Evolutionary conservation across 2,888 invertebrate species (phyloP), one percentile per base, ranked within the genome.

Genomic region (Steinernema scapterisci): DNA sequence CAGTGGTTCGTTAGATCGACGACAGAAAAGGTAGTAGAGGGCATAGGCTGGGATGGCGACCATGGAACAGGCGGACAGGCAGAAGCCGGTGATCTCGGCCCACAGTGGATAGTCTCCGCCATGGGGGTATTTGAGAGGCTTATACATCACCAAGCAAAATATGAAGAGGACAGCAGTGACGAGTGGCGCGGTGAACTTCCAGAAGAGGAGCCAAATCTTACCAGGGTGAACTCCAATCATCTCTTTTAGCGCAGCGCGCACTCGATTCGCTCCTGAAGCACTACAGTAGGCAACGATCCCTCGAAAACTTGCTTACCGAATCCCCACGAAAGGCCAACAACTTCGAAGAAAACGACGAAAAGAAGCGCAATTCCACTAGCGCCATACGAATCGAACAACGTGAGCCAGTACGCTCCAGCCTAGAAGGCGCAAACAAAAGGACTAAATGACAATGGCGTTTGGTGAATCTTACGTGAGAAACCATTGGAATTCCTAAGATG

Each of bases 261-360:
- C 93, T 76, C 92, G 90, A 21, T 91, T 89, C 0, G 91, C 91
- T 9, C 88, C 86, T 87, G 27, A 19, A 78, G 77, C 46, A 27
- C 19, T 9, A 9, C 38, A 0, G 13, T 72, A 13, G 31, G 43
- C 9, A 27, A 9, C 7, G 19, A 21, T 19, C 13, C 7, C 16
- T 21, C 19, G 9, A 27, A 11, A 11, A 6, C 3, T 25, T 9
- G 44, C 80, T 79, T 75, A 88, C 88, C 94, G 87, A 95, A 95
- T 83, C 94, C 91, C 94, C 94, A 95, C 89, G 93, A 93, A 0
- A 95, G 93, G 0, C 94, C 94, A 0, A 93, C 93, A 0, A 94
- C 93, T 88, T 95, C 95, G 75, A 95, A 93, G 87, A 95, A 94
- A 54, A 95, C 94, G 81, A 95, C 93, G 89, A 94, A 94, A 63